phyloP scores from a whole-genome alignment of 2,888 invertebrate species.

The Thera britannica region DNA sequence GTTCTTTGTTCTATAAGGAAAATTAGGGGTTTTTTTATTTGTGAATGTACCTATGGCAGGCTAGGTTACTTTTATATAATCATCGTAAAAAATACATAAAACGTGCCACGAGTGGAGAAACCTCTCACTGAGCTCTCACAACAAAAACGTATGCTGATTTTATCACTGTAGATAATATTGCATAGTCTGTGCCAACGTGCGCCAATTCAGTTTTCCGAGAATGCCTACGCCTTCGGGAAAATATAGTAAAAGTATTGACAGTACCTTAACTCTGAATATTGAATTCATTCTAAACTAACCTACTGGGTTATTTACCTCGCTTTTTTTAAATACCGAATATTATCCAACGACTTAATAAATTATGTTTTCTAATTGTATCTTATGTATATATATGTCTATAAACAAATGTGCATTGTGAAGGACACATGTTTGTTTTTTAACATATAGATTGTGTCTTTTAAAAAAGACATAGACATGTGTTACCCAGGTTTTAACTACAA shows the following conservation, averaged over 20 bases:
- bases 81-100: slow-evolving; percentile 20
- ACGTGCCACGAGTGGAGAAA: slow-evolving; percentile 29
- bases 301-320: no score
- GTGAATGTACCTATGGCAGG: neutral
- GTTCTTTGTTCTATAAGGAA: no score
- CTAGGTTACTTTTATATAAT: slow-evolving; percentile 7
- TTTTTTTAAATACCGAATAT: no score
- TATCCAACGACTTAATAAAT: no score
- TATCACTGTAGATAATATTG: slow-evolving; percentile 49
- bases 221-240: slow-evolving; percentile 46
- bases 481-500: no score
- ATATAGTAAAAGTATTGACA: slow-evolving; percentile 14
- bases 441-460: no score
- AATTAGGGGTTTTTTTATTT: no score
- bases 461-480: no score
- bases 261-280: neutral
- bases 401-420: neutral
- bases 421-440: no score
- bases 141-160: slow-evolving; percentile 67
- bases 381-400: no score
- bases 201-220: slow-evolving; percentile 52
- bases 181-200: slow-evolving; percentile 41
- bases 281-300: no score
- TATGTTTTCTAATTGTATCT: no score
- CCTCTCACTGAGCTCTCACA: slow-evolving; percentile 38